Evolutionary conservation across 2,888 invertebrate species (phyloP).

Genomic region (Callyntrura guangdongensis): DNA sequence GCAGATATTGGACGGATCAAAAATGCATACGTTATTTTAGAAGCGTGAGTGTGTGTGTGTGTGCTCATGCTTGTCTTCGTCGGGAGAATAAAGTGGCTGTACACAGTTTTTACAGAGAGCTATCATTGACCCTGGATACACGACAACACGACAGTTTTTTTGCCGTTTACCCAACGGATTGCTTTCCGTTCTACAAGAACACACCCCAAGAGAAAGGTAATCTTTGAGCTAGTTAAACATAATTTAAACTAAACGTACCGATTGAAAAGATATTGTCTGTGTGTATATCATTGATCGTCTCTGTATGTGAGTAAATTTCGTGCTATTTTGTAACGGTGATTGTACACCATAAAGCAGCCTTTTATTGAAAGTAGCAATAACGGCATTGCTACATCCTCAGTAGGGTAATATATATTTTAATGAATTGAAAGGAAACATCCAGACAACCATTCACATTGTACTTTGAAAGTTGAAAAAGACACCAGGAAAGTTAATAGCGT

Average conservation of each 20-base stretch:
- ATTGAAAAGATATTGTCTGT: not conserved
- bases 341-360: too few species aligned
- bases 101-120: not conserved
- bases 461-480: not conserved
- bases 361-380: too few species aligned
- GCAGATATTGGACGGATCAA: not conserved
- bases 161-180: too few species aligned
- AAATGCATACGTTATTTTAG: not conserved
- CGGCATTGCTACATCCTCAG: too few species aligned
- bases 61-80: too few species aligned
- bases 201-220: not conserved
- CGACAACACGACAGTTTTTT: not conserved
- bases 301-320: not conserved
- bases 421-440: too few species aligned
- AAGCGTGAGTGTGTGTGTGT: not conserved
- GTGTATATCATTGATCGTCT: not conserved
- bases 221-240: not conserved
- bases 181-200: not conserved
- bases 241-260: not conserved
- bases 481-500: not conserved
- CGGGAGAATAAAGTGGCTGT: not conserved
- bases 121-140: slow-evolving; percentile 19
- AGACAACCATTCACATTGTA: too few species aligned
- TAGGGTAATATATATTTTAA: too few species aligned
- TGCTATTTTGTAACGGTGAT: too few species aligned